Percentiles rank a stretch among this genome's conserved stretches.
Evolutionary conservation across 92 coral and sea anemone species (phyloP).

Genomic region (Chrysogorgia sp.): DNA sequence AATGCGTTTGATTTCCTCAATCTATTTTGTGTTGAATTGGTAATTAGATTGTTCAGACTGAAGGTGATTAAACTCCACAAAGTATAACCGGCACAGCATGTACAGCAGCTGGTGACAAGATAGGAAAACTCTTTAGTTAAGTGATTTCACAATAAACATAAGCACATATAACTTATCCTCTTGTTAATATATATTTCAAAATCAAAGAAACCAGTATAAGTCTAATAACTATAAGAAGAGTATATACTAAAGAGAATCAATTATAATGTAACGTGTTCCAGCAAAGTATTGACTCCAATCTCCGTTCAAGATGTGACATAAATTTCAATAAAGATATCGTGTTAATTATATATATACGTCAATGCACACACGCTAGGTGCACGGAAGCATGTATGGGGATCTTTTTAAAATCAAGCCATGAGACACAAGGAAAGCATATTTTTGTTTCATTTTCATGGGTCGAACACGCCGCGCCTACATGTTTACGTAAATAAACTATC

Average conservation of each 20-base stretch:
- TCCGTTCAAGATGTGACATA: no score
- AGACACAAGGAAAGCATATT: not conserved
- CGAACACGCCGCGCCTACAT: no score
- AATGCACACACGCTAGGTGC: no score
- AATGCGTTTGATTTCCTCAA: not conserved
- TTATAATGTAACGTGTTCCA: no score
- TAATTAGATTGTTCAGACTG: not conserved
- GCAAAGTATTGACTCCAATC: no score
- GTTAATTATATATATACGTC: no score
- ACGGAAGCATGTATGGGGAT: no score
- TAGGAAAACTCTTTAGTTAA: not conserved
- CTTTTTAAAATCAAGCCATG: no score
- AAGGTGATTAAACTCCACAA: not conserved
- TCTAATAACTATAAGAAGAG: not conserved
- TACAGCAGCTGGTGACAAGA: constrained; percentile 2
- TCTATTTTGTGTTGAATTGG: not conserved
- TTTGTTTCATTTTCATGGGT: not conserved
- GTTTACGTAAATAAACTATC: no score
- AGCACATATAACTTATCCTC: not conserved
- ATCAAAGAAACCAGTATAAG: not conserved
- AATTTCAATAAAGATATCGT: no score
- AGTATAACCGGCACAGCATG: not conserved
- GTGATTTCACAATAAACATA: not conserved
- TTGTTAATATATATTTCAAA: not conserved
- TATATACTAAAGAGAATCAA: no score